Evolutionary conservation across 2,888 invertebrate genomes (phyloP), one percentile per base, ranked within the genome.

Genomic region (Melanotus villosus): DNA sequence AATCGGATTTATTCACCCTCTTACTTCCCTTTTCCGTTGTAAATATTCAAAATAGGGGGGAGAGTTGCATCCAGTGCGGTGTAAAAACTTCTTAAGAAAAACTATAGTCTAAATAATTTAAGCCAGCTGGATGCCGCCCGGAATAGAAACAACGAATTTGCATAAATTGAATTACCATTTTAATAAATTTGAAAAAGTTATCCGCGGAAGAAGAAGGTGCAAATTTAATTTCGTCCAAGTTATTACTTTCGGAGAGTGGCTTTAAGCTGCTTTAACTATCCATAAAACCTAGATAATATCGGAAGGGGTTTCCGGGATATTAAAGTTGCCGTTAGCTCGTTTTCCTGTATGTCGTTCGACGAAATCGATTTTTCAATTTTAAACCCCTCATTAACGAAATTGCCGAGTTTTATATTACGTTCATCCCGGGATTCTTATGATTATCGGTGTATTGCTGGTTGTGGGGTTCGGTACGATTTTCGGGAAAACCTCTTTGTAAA

Each of bases 81-180:
- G 32, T 12, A 23, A 38, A 38, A 56, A 56, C 38, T 56, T 30
- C 32, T 34, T 60, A 43, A 45, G 43, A 34, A 60, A n/a, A 60
- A 45, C 59, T 60, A 43, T 43, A 32, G 18, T 43, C 43, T 60
- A 60, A 60, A 60, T 60, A 60, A 60, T 60, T 60, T 60, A 45
- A 60, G 18, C 16, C 18, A 32, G 9, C 52, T 32, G 36, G 18
- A 16, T 32, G 38, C 43, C 18, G 14, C 7, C 9, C 9, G n/a
- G 64, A 64, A 65, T 58, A 45, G 47, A 45, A 65, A 47, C 57
- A 43, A 34, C 30, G 23, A 60, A 66, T 66, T 66, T 66, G 36
- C 66, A 66, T 66, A 45, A 66, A 66, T 60, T 30, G 60, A 66
- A 66, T 60, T 66, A 66, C 50, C 52, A 52, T 66, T 66, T 59